These are phyloP conservation scores for Hyposoter dolosus DNA, from an alignment of 2,888 invertebrate genomes.

Conservation along the genomic window DNA sequence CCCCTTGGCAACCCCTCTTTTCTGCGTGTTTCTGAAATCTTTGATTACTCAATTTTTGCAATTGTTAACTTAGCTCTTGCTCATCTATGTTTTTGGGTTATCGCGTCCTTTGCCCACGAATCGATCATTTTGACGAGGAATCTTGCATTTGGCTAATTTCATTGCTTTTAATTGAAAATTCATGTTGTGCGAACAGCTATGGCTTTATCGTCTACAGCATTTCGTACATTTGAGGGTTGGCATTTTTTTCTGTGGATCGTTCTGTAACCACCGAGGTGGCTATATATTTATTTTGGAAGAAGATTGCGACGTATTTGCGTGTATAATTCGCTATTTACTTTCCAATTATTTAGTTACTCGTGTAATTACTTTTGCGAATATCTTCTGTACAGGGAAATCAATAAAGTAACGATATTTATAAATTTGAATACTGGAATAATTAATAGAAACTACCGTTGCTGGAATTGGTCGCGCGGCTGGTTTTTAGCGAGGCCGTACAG, in stretches of 20 bases:
- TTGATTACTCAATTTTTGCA: slow-evolving; percentile 72
- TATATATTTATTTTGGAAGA: background rate
- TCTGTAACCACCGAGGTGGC: background rate
- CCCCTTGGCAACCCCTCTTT: slow-evolving; percentile 10
- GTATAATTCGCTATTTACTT: background rate
- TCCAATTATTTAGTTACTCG: background rate
- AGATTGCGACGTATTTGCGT: background rate
- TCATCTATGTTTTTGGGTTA: background rate
- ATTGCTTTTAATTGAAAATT: background rate
- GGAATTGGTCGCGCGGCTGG: slow-evolving; percentile 41
- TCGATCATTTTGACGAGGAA: background rate
- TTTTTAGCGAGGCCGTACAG: slow-evolving; percentile 56
- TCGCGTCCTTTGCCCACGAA: background rate
- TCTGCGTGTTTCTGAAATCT: slow-evolving; percentile 31
- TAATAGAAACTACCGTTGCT: slow-evolving; percentile 61
- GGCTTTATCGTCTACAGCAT: background rate
- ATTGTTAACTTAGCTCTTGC: slow-evolving; percentile 32
- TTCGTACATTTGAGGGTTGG: background rate
- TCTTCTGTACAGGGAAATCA: background rate
- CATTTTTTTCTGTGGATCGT: background rate
- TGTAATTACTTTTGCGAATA: background rate
- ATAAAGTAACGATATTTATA: slow-evolving; percentile 17
- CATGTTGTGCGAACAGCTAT: background rate
- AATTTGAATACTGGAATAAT: slow-evolving; percentile 58
- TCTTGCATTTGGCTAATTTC: background rate